phyloP scores from a whole-genome alignment of 2,888 invertebrate species.

The Tortricodes alternella region DNA sequence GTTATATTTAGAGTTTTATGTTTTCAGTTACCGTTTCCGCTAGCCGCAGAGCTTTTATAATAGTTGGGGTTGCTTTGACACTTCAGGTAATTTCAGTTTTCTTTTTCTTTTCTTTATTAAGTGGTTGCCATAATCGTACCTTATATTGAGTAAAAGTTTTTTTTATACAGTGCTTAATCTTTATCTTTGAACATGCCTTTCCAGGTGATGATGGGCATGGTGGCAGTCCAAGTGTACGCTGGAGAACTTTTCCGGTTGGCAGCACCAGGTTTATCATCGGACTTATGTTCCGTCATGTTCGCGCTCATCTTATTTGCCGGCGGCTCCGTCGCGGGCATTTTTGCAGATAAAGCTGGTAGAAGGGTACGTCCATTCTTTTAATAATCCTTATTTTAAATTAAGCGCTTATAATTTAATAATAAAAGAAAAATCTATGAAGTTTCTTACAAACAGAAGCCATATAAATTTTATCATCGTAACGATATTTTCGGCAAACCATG shows the following conservation, averaged over 20 bases:
- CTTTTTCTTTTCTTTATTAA: not conserved
- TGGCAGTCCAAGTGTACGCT: slow-evolving; percentile 75
- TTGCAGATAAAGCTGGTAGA: slow-evolving; percentile 85
- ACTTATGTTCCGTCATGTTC: slow-evolving; percentile 82
- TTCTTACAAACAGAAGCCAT: too few relatives aligned
- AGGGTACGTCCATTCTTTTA: slow-evolving; percentile 55
- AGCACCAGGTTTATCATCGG: slow-evolving; percentile 72
- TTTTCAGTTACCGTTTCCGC: slow-evolving; percentile 11
- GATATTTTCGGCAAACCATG: too few relatives aligned
- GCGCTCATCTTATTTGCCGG: slow-evolving; percentile 80
- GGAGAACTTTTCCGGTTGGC: slow-evolving; percentile 78
- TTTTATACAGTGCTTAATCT: too few relatives aligned
- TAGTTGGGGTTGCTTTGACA: slow-evolving; percentile 9
- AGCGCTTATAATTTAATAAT: too few relatives aligned
- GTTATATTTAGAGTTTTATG: not conserved
- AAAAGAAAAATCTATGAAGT: too few relatives aligned
- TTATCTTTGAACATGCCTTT: not conserved
- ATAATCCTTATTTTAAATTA: not conserved
- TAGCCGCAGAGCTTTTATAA: slow-evolving; percentile 14
- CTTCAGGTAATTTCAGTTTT: slow-evolving; percentile 3
- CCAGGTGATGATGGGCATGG: slow-evolving; percentile 72
- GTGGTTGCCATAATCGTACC: too few relatives aligned
- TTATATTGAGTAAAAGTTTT: too few relatives aligned
- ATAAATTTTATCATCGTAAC: too few relatives aligned
- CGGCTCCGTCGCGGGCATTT: slow-evolving; percentile 61